A percentile compares a stretch with the other conserved stretches of the same genome.
Conservation (phyloP, 2,113 vertebrate genomes). For the Cisticola juncidis region DNA sequence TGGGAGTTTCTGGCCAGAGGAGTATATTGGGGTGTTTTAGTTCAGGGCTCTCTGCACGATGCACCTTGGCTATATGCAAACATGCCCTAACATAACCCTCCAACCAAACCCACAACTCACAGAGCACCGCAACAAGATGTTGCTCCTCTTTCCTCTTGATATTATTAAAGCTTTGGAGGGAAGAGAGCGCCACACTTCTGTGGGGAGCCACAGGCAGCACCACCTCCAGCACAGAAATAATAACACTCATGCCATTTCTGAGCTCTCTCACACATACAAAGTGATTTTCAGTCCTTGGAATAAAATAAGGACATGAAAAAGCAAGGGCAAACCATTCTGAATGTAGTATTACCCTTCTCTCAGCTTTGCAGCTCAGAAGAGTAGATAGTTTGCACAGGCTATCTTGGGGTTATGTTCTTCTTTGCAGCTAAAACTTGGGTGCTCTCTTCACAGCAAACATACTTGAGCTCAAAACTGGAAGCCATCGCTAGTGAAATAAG, state of each 20-base stretch:
- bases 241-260: not conserved
- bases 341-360: not conserved
- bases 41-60: not conserved
- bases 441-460: not conserved
- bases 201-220: not conserved
- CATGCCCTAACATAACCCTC: not conserved
- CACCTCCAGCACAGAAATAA: not conserved
- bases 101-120: not conserved
- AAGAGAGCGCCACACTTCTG: not conserved
- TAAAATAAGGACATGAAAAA: slow-evolving; percentile 7
- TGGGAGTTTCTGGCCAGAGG: not conserved
- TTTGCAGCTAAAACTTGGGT: not conserved
- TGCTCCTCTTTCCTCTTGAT: not conserved
- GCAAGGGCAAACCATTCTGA: not conserved
- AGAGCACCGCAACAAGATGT: not conserved
- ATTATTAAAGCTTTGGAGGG: not conserved
- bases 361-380: slow-evolving; percentile 26
- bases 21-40: not conserved
- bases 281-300: not conserved
- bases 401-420: slow-evolving; percentile 17
- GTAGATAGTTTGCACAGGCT: not conserved
- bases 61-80: not conserved
- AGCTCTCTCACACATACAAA: not conserved
- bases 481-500: not conserved
- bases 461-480: not conserved